Evolutionary conservation across 2,113 vertebrate genomes (phyloP), one percentile per base, ranked within the genome.

Genomic region (Procapra przewalskii): DNA sequence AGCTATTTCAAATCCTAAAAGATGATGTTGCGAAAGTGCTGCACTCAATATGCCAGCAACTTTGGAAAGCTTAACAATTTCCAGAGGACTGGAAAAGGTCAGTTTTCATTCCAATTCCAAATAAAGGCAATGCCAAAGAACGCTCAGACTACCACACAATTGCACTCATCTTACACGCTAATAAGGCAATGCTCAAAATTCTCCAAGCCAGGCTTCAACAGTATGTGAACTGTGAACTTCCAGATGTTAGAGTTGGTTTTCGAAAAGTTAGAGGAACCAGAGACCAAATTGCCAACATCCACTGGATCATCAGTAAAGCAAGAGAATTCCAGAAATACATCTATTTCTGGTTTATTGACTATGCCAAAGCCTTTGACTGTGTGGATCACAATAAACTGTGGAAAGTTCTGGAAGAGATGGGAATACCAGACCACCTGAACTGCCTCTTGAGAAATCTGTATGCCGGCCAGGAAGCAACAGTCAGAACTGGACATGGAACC

Each of bases 221-320:
- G 2, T 64, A 64, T 1, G 33, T n/a, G 62, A 64, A n/a, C 33
- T 0, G 3, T 19, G 16, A n/a, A n/a, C 3, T 64, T n/a, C 6
- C 62, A 19, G 7, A 64, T n/a, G 62, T n/a, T 17, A 15, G n/a
- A 64, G 62, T 3, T 64, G 33, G 62, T 64, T 64, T 57, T 25
- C 0, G 23, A 48, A 11, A 57, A 57, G 55, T 10, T 25, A 57
- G 55, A 57, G 55, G 23, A 57, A 57, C 55, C 55, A 57, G 23
- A 57, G 23, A 57, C 25, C 21, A 57, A 57, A 25, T 11, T 57
- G 4, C 48, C 48, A 48, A 48, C 48, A 48, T 48, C 48, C 11
- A 12, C 48, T 12, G 48, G 48, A 48, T 48, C 48, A 48, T 48
- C 48, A 48, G 48, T 48, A 48, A 48, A 48, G 10, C 48, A 48